Conservation (phyloP, 1,140 invertebrate genomes). For the Adelges cooleyi region DNA sequence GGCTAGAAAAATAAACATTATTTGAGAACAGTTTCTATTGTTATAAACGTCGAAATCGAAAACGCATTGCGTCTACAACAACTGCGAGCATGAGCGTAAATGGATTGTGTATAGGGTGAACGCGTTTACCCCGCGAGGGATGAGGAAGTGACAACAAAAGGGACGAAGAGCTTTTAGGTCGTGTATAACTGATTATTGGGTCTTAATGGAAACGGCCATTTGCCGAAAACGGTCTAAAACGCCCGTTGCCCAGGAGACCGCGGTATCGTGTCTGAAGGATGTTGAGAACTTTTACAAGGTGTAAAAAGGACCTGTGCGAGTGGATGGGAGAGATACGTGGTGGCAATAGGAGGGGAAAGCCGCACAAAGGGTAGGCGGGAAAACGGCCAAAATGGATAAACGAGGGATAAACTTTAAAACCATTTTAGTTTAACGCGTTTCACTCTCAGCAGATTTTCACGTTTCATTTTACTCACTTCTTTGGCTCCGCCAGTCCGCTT, state of each 20-base stretch:
- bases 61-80: too few relatives aligned
- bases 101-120: constrained; percentile 8
- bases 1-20: too few relatives aligned
- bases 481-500: too few relatives aligned
- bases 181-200: constrained; percentile 26
- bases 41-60: too few relatives aligned
- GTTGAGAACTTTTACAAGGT: constrained; percentile 27
- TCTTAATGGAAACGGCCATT: constrained; percentile 29
- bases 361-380: not conserved
- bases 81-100: not conserved
- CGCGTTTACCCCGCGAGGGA: not conserved
- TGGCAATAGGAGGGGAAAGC: too few relatives aligned
- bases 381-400: constrained; percentile 20
- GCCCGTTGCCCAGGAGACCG: constrained; percentile 17
- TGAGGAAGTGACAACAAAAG: constrained; percentile 12
- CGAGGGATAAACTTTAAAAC: constrained; percentile 26
- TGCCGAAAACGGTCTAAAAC: constrained; percentile 21
- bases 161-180: constrained; percentile 24
- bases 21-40: too few relatives aligned
- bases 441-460: not conserved
- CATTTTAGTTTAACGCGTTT: constrained; percentile 12
- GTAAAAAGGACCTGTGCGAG: constrained; percentile 4
- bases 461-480: not conserved
- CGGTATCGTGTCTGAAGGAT: not conserved
- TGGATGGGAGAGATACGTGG: not conserved